Evolutionary conservation across 1,140 invertebrate genomes (phyloP), one percentile per base, ranked within the genome.

Genomic region (Spodoptera litura): DNA sequence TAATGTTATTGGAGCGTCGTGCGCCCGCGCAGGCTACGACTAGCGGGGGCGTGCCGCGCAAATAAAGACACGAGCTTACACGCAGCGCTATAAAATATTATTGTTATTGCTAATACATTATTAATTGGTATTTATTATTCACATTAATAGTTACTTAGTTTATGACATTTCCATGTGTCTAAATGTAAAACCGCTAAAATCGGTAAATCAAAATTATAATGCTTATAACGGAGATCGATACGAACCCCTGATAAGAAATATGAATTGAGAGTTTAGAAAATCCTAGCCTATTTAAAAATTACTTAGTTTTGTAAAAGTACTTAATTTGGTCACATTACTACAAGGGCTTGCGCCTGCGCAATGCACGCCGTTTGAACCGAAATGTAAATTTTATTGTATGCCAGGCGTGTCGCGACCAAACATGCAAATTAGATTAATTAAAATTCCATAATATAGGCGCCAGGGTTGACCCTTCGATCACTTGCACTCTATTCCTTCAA

Each of bases 341-440:
- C 44, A 52, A 12, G 13, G 15, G 38, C 20, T 20, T 20, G 66
- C 66, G 53, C 68, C 64, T 38, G 9, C 66, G 11, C 20, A 52
- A 51, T 49, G 31, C 20, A 51, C 68, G 52, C 52, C 27, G 52
- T 71, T 56, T 44, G 38, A 59, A 58, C 58, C 71, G 10, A 59
- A 74, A 74, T 74, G 71, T 74, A 74, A 72, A 79, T 79, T 66
- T 62, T 49, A 72, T 71, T 38, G 55, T 38, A 9, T 35, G 51
- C 27, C 70, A 52, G 70, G 58, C 79, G 66, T 76, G 79, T 77
- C 79, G 73, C 27, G 49, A 20, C 59, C 66, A 72, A 79, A 78
- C 68, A 77, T 82, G 81, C 81, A 77, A 82, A 82, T 82, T 59
- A 58, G 51, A 71, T 77, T 82, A 79, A 82, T 82, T 82, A 79